Evolutionary conservation across 2,113 vertebrate genomes (phyloP).

Genomic region (Chaetodon trifascialis): DNA sequence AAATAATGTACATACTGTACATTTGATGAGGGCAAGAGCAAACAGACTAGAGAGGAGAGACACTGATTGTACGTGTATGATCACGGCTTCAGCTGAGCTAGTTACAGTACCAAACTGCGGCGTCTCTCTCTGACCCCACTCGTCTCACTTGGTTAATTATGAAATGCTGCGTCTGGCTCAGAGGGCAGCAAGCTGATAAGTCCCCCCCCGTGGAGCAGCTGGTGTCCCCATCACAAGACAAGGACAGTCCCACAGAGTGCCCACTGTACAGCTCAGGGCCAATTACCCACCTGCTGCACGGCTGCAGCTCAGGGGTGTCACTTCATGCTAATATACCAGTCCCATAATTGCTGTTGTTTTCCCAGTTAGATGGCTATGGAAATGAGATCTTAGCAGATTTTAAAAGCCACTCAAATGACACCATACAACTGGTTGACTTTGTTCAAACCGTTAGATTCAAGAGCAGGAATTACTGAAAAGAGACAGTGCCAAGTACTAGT

Average conservation of each 20-base stretch:
- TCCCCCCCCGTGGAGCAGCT: conserved; percentile 46
- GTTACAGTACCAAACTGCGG: conserved; percentile 27
- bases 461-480: conserved; percentile 30
- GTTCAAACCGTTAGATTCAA: conserved; percentile 43
- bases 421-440: conserved; percentile 42
- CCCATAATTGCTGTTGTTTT: conserved; percentile 72
- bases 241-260: conserved; percentile 68
- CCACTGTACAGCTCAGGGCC: conserved; percentile 66
- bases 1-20: conserved; percentile 31
- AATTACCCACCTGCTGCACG: conserved; percentile 80
- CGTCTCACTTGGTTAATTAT: conserved; percentile 74
- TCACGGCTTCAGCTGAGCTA: conserved; percentile 14
- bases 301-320: conserved; percentile 65
- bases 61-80: conserved; percentile 9
- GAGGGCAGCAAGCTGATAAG: conserved; percentile 61
- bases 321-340: conserved; percentile 69
- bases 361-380: conserved; percentile 60
- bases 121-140: conserved; percentile 43
- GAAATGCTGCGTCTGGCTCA: conserved; percentile 69
- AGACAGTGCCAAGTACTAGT: conserved; percentile 15
- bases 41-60: conserved; percentile 12
- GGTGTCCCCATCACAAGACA: conserved; percentile 65
- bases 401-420: conserved; percentile 61
- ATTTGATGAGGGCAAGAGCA: conserved; percentile 18
- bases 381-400: conserved; percentile 63